These are phyloP conservation scores for Tipula vernalis DNA, from an alignment of 2,888 invertebrate species.

Conservation along the genomic window DNA sequence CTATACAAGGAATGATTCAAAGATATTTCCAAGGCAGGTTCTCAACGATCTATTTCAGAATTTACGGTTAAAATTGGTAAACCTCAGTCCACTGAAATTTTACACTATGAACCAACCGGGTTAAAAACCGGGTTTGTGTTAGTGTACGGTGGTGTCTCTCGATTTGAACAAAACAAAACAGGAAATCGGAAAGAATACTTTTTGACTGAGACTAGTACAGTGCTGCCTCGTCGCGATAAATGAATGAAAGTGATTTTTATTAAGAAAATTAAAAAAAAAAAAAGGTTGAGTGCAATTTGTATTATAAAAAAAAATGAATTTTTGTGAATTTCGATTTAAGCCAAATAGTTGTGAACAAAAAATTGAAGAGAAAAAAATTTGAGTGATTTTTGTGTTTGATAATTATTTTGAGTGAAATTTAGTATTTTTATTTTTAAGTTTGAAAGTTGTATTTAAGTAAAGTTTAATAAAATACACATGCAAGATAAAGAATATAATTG, in stretches of 20 bases:
- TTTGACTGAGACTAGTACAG: conserved; percentile 10
- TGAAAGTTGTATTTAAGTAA: background rate
- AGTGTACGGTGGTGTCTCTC: conserved; percentile 4
- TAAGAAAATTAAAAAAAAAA: background rate
- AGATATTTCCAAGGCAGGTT: no score
- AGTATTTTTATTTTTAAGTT: background rate
- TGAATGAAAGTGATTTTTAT: conserved; percentile 6
- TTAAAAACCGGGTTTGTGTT: no score
- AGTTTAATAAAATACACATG: background rate
- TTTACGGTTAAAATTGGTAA: no score
- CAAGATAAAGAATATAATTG: conserved; percentile 39
- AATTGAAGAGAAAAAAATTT: background rate
- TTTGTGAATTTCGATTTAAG: background rate
- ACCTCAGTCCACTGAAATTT: no score
- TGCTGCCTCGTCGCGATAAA: conserved; percentile 11
- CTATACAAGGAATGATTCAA: no score
- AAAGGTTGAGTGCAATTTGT: background rate
- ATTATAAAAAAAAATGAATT: background rate
- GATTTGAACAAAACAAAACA: background rate
- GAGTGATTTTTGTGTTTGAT: background rate
- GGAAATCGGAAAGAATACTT: background rate
- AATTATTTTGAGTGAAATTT: background rate
- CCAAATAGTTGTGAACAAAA: background rate
- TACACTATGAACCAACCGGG: no score
- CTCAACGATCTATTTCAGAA: no score